A percentile compares a stretch with the other conserved stretches of the same genome.
These are phyloP conservation scores for Podiceps cristatus DNA, from an alignment of 2,113 vertebrate species.

Conservation along the genomic window DNA sequence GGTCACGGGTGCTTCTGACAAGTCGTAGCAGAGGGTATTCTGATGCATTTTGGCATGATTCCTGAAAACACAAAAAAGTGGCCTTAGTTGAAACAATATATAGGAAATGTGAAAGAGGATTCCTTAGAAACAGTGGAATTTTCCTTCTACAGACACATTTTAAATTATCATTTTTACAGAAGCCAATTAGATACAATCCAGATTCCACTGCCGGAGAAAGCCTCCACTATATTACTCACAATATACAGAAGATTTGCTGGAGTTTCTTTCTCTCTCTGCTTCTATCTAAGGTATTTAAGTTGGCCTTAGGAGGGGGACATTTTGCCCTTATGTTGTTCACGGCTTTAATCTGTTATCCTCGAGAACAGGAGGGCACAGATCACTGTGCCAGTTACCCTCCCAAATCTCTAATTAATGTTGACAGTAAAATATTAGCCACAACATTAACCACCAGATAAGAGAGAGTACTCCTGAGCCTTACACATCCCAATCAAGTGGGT, in stretches of 20 bases:
- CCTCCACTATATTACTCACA: background rate
- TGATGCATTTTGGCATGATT: background rate
- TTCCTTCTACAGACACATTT: background rate
- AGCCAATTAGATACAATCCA: background rate
- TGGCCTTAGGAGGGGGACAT: background rate
- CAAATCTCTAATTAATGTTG: slow-evolving; percentile 18
- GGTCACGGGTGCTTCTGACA: background rate
- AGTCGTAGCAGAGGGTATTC: background rate
- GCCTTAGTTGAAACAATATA: background rate
- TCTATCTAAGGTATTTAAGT: slow-evolving; percentile 5
- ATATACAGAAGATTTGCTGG: background rate
- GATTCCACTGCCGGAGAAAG: background rate
- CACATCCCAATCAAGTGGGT: background rate
- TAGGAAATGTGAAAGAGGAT: background rate
- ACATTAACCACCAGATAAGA: background rate
- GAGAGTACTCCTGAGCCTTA: background rate
- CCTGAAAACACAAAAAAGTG: background rate
- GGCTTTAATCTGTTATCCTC: background rate
- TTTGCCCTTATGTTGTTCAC: background rate
- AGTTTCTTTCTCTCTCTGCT: background rate
- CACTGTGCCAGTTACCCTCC: background rate
- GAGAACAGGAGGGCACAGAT: background rate
- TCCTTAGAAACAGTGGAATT: background rate
- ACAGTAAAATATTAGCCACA: slow-evolving; percentile 21
- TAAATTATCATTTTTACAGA: background rate